These are phyloP conservation scores for Rhizoglyphus robini DNA, from an alignment of 1,140 invertebrate species.

Conservation along the genomic window DNA sequence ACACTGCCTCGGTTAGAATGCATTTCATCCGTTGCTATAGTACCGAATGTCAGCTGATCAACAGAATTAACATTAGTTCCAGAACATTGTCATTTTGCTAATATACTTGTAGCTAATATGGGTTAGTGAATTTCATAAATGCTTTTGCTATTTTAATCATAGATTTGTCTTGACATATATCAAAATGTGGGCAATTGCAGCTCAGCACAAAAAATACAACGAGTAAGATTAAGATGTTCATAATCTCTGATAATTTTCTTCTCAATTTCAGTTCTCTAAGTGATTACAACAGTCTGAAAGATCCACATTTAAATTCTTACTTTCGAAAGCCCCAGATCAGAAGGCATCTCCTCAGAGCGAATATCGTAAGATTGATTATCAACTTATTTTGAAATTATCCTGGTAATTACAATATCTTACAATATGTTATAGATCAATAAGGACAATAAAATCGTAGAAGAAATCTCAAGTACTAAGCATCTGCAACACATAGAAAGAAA, in stretches of 20 bases:
- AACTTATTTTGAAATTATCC: background rate
- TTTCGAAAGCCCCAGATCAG: slow-evolving; percentile 7
- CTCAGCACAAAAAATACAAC: slow-evolving; percentile 4
- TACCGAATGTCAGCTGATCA: too few relatives aligned
- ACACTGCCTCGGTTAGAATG: too few relatives aligned
- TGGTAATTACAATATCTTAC: background rate
- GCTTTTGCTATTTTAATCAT: too few relatives aligned
- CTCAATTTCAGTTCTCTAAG: background rate
- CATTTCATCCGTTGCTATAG: too few relatives aligned
- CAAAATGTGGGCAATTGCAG: slow-evolving; percentile 10
- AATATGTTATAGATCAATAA: slow-evolving; percentile 1
- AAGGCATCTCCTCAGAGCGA: slow-evolving; percentile 2
- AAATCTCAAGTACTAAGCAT: slow-evolving; percentile 1
- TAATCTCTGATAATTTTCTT: background rate
- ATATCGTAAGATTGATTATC: background rate
- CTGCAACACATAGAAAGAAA: background rate
- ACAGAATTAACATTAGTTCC: too few relatives aligned
- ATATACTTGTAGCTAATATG: too few relatives aligned
- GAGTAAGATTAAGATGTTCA: background rate
- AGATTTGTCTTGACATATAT: background rate
- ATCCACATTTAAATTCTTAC: slow-evolving; percentile 17
- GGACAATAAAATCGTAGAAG: slow-evolving; percentile 14
- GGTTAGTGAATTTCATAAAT: too few relatives aligned
- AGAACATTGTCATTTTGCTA: too few relatives aligned
- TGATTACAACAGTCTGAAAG: slow-evolving; percentile 17